Percentiles rank a stretch among this genome's conserved stretches.
Conservation (phyloP, 2,888 invertebrate species). For the Hoplodrina ambigua region DNA sequence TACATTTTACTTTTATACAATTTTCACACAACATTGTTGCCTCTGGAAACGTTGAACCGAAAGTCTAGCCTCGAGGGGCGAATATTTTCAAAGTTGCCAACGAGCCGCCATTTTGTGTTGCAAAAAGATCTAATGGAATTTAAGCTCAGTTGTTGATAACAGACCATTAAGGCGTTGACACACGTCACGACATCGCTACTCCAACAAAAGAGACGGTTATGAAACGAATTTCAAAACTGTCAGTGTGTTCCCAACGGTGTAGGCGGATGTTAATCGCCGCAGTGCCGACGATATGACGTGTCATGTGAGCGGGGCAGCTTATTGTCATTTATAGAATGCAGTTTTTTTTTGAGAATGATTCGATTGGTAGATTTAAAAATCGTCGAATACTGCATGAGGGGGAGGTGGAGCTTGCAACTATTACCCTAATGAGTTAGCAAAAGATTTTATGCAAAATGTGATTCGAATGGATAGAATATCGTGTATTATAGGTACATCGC, state of each 20-base stretch:
- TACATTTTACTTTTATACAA: slow-evolving; percentile 50
- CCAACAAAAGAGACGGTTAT: slow-evolving; percentile 8
- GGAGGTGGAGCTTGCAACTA: neutral
- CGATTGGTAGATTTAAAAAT: slow-evolving; percentile 10
- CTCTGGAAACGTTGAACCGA: slow-evolving; percentile 38
- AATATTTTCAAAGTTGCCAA: slow-evolving; percentile 61
- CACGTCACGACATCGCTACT: slow-evolving; percentile 25
- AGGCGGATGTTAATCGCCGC: slow-evolving; percentile 4
- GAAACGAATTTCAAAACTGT: slow-evolving; percentile 40
- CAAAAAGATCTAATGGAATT: slow-evolving; percentile 55
- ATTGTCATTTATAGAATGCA: slow-evolving; percentile 11
- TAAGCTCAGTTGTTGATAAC: slow-evolving; percentile 56
- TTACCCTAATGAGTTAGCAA: neutral
- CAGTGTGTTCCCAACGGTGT: slow-evolving; percentile 6
- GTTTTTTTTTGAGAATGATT: slow-evolving; percentile 10
- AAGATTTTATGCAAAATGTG: neutral
- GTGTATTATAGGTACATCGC: neutral
- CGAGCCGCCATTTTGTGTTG: slow-evolving; percentile 55
- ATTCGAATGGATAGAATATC: neutral
- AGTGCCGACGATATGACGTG: slow-evolving; percentile 12
- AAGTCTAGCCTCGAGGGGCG: slow-evolving; percentile 56
- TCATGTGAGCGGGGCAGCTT: slow-evolving; percentile 22
- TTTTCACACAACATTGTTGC: slow-evolving; percentile 49
- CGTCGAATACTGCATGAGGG: no score
- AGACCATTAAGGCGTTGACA: slow-evolving; percentile 56